Evolutionary conservation across 2,888 invertebrate species (phyloP), one percentile per base, ranked within the genome.

Genomic region (Hirtodrosophila cameraria): DNA sequence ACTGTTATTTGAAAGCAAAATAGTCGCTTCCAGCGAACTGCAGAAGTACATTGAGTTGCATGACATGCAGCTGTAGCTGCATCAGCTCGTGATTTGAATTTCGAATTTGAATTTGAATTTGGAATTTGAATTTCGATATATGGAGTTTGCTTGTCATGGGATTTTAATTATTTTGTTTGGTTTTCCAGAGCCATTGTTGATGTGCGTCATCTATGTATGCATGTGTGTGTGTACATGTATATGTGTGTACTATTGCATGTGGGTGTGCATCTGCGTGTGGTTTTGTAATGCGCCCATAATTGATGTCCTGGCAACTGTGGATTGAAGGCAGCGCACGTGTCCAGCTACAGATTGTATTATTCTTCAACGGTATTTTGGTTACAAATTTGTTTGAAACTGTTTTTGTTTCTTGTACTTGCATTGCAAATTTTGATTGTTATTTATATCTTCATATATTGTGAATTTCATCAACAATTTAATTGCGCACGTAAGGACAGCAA

Each of bases 91-190:
- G 71, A 68, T 71, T 74, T 68, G 76, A 85, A 79, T 78, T 81
- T 78, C 57, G 74, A 59, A 69, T 83, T 73, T 73, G 59, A 65
- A 76, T 75, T 63, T 79, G 63, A 68, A 67, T 61, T 61, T 68
- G 66, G 63, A 68, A 67, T 61, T 61, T 68, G 66, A 65, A 82
- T 79, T 80, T 75, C 73, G 86, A 75, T 79, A 82, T 79, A 78
- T 74, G 58, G 58, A 59, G 52, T 46, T 58, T 60, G 45, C 33
- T 43, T 64, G 75, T 79, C 86, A 75, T 65, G 59, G 69, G 66
- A 59, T 80, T 80, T 80, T 83, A 86, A 86, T 86, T 86, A 83
- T 85, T 86, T 86, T 79, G 80, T 83, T 80, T 67, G 83, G 66
- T 63, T 75, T 66, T 61, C 42, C 39, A 25, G n/a, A 36, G 13